These are phyloP conservation scores for Saccopteryx bilineata DNA, from an alignment of 2,113 vertebrate genomes.

Conservation along the genomic window DNA sequence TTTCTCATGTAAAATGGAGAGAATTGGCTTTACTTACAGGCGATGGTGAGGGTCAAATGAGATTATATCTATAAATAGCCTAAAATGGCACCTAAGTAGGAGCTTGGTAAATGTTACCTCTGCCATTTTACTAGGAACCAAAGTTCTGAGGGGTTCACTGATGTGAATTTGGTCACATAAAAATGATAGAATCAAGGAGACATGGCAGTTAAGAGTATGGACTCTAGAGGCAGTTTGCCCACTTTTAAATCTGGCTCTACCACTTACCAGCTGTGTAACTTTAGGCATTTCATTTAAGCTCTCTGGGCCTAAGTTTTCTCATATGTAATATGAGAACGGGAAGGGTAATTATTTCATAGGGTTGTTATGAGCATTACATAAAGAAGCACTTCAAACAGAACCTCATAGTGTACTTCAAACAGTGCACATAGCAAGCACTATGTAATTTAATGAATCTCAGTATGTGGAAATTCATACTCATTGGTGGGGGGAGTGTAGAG, in stretches of 20 bases:
- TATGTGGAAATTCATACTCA: not conserved
- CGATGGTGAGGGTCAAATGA: not conserved
- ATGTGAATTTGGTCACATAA: not conserved
- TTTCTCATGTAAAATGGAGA: not conserved
- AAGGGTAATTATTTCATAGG: not conserved
- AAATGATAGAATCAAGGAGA: not conserved
- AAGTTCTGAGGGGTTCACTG: not conserved
- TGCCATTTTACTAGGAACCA: not conserved
- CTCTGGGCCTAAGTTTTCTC: not conserved
- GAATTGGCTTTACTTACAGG: not conserved
- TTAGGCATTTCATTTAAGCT: not conserved
- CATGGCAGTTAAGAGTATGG: not conserved
- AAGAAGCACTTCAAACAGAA: constrained; percentile 19
- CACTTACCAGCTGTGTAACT: not conserved
- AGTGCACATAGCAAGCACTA: not conserved
- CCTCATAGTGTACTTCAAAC: not conserved
- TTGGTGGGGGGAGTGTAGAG: not conserved
- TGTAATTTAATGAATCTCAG: constrained; percentile 38
- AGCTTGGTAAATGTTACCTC: not conserved
- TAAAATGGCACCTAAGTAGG: not conserved
- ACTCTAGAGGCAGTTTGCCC: not conserved
- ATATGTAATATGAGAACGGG: not conserved
- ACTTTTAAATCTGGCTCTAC: not conserved
- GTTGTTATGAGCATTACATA: not conserved
- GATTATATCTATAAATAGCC: not conserved